Base-by-base conservation (phyloP, 1,140 invertebrate species). In the Coenobita brevimanus region DNA sequence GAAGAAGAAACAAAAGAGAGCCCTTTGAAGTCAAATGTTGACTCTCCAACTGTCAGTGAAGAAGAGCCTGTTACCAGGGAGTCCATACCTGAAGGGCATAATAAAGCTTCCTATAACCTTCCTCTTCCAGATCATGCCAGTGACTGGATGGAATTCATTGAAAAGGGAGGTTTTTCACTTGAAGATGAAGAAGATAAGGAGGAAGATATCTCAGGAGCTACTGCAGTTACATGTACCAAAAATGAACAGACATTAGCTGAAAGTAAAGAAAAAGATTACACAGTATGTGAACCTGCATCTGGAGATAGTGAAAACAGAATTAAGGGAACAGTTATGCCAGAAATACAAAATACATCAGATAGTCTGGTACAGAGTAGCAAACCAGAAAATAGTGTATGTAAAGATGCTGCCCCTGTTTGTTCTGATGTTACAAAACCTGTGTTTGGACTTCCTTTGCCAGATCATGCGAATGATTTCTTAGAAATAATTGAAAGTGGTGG, bases 381-480 rank as follows among this genome's bases (percentile, higher is more conserved):
- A 50, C 6, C 6, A 50, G 46, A 17, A 50, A 50, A 17, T 50
- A 50, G 6, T 50, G 46, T 17, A 50, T 8, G 46, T 8, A 17
- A 8, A 6, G 46, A 17, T 15, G 13, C 73, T 8, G 36, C n/a
- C n/a, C n/a, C 41, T 33, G 24, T 3, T 17, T 6, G 17, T 50
- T 50, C 46, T 50, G 6, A 6, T 8, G 17, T 50, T 50, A 50
- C 6, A 50, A 6, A 6, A 50, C 46, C 46, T 78, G 30, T 30
- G 8, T 89, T 89, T 67, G 80, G 69, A 21, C 88, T 89, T 17
- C 67, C 82, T 17, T 36, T 90, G 15, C 89, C 89, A 21, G 89
- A 89, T 15, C 89, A 90, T 80, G 89, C 89, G 13, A 90, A 83
- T 86, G 89, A 90, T 69, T 90, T 76, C 73, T 30, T 90, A 76